Evolutionary conservation across 2,113 vertebrate genomes (phyloP), one percentile per base, ranked within the genome.

Genomic region (Ptilonorhynchus violaceus): DNA sequence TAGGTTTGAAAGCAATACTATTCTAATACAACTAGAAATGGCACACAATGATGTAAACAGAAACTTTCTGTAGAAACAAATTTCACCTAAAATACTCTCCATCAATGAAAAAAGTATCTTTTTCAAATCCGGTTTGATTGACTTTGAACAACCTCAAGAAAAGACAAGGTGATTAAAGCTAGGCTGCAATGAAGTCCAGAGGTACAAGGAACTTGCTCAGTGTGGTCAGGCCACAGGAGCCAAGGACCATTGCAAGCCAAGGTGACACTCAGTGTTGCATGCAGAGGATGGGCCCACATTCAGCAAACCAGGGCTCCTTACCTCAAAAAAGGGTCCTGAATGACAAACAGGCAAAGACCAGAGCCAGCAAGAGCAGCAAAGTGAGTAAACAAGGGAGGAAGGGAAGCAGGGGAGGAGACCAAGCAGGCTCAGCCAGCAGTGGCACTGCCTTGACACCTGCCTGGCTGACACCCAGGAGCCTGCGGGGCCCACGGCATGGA

Each of bases 401-500:
- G 30, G 11, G 33, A 14, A 73, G 62, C 52, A 37, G 10, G 18
- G 21, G 30, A 73, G 27, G 35, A n/a, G 55, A 18, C 3, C 4
- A 21, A 64, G 49, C 59, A 76, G 75, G 24, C 41, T 67, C 75
- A 60, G 53, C 41, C 72, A 23, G 24, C 35, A 7, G 23, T 3
- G 28, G 55, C 76, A 39, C 18, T 60, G 66, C 62, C 35, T 30
- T 22, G 42, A 25, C 30, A 15, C 3, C 2, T 41, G 39, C 41
- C 64, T 15, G 60, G 25, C 64, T 59, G 75, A 15, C 13, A 19
- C 59, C 25, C 4, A 13, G 30, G 60, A 87, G 66, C 77, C 58
- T 13, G 56, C 5, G 1, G 56, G 5, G 11, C 42, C 21, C 68
- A 41, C 0, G 0, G 69, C 6, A 15, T 39, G 58, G 78, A 49